Conservation (phyloP, 2,113 vertebrate genomes). For the Arothron firmamentum region DNA sequence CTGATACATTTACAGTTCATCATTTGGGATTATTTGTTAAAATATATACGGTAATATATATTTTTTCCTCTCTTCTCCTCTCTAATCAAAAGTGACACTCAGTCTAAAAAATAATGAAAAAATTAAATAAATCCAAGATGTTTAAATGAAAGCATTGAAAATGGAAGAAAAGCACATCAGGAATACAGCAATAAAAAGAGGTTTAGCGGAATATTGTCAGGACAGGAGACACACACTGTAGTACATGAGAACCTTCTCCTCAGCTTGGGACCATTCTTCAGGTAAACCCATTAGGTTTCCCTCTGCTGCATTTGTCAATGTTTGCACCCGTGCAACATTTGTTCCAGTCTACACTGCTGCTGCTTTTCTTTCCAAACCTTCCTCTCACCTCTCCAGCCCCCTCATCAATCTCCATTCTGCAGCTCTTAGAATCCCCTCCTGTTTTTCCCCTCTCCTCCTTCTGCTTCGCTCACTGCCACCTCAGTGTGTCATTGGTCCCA, state of each 20-base stretch:
- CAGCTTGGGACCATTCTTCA: conserved; percentile 13
- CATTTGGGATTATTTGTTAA: too few relatives aligned
- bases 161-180: too few relatives aligned
- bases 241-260: neutral
- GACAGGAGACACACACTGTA: too few relatives aligned
- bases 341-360: conserved; percentile 20
- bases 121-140: too few relatives aligned
- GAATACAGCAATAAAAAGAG: too few relatives aligned
- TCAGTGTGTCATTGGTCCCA: conserved; percentile 8
- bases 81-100: too few relatives aligned
- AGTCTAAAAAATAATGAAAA: too few relatives aligned
- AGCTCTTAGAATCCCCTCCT: conserved; percentile 17
- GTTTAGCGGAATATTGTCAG: too few relatives aligned
- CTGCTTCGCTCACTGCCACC: conserved; percentile 10
- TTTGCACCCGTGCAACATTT: conserved; percentile 26
- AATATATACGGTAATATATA: too few relatives aligned
- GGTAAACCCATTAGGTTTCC: conserved; percentile 18
- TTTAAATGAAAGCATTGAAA: too few relatives aligned
- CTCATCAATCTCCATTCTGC: conserved; percentile 54
- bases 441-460: conserved; percentile 9
- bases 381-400: neutral
- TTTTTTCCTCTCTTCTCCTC: too few relatives aligned
- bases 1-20: neutral
- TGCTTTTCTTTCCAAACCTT: conserved; percentile 11
- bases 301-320: conserved; percentile 12